Conservation (phyloP, 1,140 invertebrate species). For the Drosophila triauraria region DNA sequence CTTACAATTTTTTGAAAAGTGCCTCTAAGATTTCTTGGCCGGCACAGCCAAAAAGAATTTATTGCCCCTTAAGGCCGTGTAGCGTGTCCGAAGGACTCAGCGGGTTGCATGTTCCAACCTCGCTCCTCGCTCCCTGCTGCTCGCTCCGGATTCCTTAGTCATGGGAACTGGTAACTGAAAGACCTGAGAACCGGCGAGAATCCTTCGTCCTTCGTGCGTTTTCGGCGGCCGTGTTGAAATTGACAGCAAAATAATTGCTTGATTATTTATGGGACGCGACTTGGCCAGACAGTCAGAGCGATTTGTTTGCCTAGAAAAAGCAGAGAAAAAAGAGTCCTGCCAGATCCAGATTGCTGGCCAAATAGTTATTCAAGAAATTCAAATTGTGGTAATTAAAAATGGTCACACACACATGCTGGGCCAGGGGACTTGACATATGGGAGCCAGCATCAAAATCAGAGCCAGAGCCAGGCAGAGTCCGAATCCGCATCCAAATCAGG, state of each 20-base stretch:
- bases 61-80: conserved; percentile 75
- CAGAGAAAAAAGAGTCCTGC: conserved; percentile 3
- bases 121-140: background rate
- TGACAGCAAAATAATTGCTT: conserved; percentile 84
- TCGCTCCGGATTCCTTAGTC: background rate
- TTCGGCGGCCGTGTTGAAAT: conserved; percentile 83
- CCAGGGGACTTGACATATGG: conserved; percentile 71
- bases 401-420: conserved; percentile 49
- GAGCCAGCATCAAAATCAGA: conserved; percentile 23
- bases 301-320: conserved; percentile 49
- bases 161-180: background rate
- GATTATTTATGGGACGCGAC: conserved; percentile 81
- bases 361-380: conserved; percentile 82
- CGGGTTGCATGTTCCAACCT: conserved; percentile 70
- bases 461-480: background rate
- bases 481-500: conserved; percentile 16
- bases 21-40: conserved; percentile 55
- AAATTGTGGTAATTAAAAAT: conserved; percentile 84
- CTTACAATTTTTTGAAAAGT: conserved; percentile 14
- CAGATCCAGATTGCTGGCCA: conserved; percentile 66
- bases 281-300: conserved; percentile 38
- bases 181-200: conserved; percentile 8
- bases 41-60: conserved; percentile 62
- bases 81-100: conserved; percentile 75
- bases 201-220: conserved; percentile 60